Evolutionary conservation across 2,113 vertebrate genomes (phyloP).

Genomic region (Dipodomys stephensi): DNA sequence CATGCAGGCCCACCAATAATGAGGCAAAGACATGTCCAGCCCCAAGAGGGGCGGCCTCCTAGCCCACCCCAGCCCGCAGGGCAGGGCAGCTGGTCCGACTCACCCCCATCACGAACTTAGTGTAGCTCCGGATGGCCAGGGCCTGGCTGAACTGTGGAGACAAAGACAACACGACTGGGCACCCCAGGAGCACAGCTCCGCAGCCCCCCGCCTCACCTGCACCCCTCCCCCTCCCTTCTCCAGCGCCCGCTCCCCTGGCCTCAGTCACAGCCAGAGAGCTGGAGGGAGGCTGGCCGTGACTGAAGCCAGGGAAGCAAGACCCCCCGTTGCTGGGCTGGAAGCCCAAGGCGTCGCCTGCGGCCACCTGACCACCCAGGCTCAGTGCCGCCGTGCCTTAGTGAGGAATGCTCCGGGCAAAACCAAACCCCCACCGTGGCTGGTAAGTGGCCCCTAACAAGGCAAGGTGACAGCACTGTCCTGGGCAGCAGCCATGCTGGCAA

Average conservation of each 20-base stretch:
- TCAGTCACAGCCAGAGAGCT: not conserved
- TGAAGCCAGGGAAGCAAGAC: rapidly evolving
- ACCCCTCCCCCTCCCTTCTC: rapidly evolving
- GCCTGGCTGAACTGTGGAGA: slow-evolving; percentile 92
- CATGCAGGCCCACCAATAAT: not conserved
- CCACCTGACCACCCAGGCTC: not conserved
- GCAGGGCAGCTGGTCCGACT: slow-evolving; percentile 63
- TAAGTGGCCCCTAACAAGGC: not conserved
- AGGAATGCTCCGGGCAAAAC: not conserved
- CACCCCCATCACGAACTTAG: slow-evolving; percentile 95
- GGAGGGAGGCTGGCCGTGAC: not conserved
- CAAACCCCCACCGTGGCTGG: not conserved
- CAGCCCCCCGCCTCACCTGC: not conserved
- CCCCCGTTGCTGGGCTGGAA: not conserved
- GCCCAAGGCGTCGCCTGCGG: not conserved
- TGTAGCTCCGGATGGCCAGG: slow-evolving; percentile 93
- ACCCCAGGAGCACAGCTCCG: not conserved
- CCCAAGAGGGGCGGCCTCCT: not conserved
- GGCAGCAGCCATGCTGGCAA: not conserved
- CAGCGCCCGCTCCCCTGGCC: not conserved
- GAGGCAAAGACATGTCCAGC: no score
- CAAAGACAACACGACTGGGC: not conserved
- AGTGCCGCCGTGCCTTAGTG: not conserved
- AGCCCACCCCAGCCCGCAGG: not conserved
- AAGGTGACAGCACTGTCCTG: not conserved